These are phyloP conservation scores for Crotophaga sulcirostris DNA, from an alignment of 2,113 vertebrate species.

Conservation along the genomic window DNA sequence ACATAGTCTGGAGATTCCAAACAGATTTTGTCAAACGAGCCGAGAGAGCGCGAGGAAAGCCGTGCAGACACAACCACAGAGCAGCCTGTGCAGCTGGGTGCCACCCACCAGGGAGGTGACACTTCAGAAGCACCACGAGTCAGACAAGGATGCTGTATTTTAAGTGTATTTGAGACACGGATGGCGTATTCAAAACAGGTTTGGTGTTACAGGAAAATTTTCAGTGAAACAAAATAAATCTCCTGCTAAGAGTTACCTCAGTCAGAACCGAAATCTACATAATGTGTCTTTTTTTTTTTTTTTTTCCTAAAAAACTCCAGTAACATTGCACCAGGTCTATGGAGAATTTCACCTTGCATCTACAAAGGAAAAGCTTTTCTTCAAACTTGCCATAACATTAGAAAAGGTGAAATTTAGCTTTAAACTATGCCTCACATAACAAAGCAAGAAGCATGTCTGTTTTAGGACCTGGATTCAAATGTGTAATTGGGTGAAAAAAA, in stretches of 20 bases:
- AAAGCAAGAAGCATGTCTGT: neutral
- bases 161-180: neutral
- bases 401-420: neutral
- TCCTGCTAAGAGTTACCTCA: neutral
- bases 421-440: neutral
- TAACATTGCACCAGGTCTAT: neutral
- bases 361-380: neutral
- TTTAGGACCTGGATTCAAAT: neutral
- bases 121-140: neutral
- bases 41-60: accelerated
- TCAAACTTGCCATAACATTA: neutral
- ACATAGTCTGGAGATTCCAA: neutral
- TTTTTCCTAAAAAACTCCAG: neutral
- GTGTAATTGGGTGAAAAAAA: neutral
- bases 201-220: accelerated
- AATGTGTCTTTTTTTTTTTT: no score
- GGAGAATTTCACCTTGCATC: neutral
- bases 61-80: accelerated
- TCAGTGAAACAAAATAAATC: neutral
- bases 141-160: neutral
- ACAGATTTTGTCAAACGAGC: neutral
- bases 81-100: accelerated
- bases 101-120: neutral
- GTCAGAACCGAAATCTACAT: neutral
- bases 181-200: neutral